Evolutionary conservation across 2,888 invertebrate genomes (phyloP).

Genomic region (Drosophila kokeensis): DNA sequence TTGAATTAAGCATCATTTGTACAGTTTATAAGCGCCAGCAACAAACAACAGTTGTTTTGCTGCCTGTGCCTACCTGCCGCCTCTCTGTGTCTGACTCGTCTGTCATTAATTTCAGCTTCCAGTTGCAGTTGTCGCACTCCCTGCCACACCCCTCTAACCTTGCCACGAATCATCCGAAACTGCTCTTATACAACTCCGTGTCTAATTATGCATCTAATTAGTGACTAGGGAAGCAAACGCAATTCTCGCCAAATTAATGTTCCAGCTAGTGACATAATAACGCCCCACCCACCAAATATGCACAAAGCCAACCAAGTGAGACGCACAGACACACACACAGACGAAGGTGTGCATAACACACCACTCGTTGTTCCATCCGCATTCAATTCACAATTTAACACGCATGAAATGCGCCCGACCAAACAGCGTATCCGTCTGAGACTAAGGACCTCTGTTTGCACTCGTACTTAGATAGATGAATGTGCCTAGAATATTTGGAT

Average conservation of each 20-base stretch:
- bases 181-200: conserved; percentile 16
- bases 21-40: conserved; percentile 45
- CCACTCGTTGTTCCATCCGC: neutral
- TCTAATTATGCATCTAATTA: conserved; percentile 77
- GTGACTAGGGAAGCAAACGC: conserved; percentile 61
- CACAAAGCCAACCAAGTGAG: conserved; percentile 28
- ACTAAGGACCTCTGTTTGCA: conserved; percentile 1
- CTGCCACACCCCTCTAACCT: neutral
- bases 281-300: conserved; percentile 48
- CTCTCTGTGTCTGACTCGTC: conserved; percentile 1
- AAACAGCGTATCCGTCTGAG: conserved; percentile 1
- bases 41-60: conserved; percentile 30
- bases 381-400: conserved; percentile 50
- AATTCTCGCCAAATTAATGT: conserved; percentile 68
- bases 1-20: conserved; percentile 64
- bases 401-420: conserved; percentile 26
- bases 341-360: conserved; percentile 2
- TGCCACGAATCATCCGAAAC: conserved; percentile 8
- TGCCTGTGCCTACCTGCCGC: neutral
- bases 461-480: neutral
- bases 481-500: neutral
- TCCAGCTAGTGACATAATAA: conserved; percentile 54
- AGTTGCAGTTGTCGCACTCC: neutral
- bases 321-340: neutral
- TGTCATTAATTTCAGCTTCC: conserved; percentile 9